Evolutionary conservation across 1,140 invertebrate genomes (phyloP).

Genomic region (Bombus breviceps): DNA sequence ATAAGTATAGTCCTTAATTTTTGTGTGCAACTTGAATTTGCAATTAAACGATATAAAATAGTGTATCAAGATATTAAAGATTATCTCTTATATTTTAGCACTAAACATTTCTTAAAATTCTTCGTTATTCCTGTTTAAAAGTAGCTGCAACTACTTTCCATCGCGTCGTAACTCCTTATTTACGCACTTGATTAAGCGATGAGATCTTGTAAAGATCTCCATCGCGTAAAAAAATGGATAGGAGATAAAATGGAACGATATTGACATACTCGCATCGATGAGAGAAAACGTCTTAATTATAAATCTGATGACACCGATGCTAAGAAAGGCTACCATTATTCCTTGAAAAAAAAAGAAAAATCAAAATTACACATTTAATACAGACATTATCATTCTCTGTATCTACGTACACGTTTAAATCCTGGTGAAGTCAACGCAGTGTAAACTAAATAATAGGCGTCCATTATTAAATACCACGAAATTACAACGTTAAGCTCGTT

Average conservation of each 20-base stretch:
- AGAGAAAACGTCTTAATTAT: neutral
- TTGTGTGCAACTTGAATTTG: too few relatives aligned
- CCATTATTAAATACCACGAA: neutral
- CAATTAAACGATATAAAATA: too few relatives aligned
- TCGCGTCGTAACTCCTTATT: neutral
- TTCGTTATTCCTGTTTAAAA: neutral
- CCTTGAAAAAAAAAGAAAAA: too few relatives aligned
- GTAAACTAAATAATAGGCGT: neutral
- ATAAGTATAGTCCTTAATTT: too few relatives aligned
- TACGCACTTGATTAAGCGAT: neutral
- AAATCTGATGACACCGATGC: neutral
- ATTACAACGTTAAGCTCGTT: constrained; percentile 3
- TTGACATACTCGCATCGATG: neutral
- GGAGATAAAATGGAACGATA: neutral
- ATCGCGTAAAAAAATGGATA: neutral
- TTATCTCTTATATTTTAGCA: too few relatives aligned
- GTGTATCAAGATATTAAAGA: too few relatives aligned
- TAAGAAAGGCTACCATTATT: neutral
- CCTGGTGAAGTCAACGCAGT: neutral
- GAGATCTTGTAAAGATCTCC: neutral
- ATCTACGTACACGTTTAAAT: neutral
- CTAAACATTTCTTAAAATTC: neutral
- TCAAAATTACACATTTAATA: neutral
- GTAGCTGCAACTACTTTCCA: neutral
- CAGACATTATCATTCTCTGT: too few relatives aligned